Base-by-base conservation (phyloP, 2,888 invertebrate genomes). In the Tachystola acroxantha region DNA sequence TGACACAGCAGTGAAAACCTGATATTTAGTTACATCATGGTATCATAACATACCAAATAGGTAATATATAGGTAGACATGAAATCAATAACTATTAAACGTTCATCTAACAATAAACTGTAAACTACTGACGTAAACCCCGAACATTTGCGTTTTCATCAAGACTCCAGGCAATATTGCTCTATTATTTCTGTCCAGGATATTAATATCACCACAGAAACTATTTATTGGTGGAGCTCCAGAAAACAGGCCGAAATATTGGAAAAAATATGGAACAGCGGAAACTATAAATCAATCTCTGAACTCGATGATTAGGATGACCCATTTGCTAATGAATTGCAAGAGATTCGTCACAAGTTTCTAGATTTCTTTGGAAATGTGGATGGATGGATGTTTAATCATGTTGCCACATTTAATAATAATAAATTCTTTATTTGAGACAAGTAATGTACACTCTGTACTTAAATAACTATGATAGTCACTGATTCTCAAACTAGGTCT, bases 231-330 rank as follows among this genome's bases (percentile, higher is more conserved):
- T 28, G 5, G 10, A 24, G n/a, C n/a, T 7, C 7, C 7, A 12
- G 30, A 26, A 27, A 34, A 16, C 7, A 11, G 12, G 13, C 7
- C 7, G 5, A 32, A 19, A 25, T 14, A 3, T 16, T 16, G 14
- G n/a, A 30, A 30, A 30, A 30, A 37, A 41, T 24, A 2, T 41
- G 25, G 40, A 30, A 22, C 39, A 44, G 36, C 52, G 59, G 59
- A 62, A 53, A 50, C 39, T 40, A 43, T 64, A 56, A 60, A 62
- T 57, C 50, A 50, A 44, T 49, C 48, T 36, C 35, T 45, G 43
- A 36, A 29, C 41, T 39, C 33, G 39, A 40, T 42, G 39, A 30
- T 43, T 34, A 45, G 42, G 39, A 13, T 29, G 33, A 19, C 34
- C 25, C 11, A n/a, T 10, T 30, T 16, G 12, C 14, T 10, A 10